phyloP scores from a whole-genome alignment of 1,140 invertebrate genomes.

The Monochamus saltuarius region DNA sequence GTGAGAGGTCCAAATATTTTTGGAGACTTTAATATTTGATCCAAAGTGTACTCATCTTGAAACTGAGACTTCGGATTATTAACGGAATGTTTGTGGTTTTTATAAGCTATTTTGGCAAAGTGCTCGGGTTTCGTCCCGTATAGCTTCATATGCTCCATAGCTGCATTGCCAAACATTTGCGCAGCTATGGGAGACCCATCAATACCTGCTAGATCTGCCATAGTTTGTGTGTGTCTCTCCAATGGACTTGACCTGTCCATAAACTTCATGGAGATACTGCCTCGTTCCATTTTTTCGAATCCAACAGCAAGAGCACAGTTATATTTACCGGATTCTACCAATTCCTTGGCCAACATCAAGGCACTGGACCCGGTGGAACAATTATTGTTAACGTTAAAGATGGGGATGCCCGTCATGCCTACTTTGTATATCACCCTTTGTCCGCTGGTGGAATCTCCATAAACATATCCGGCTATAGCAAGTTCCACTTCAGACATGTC shows the following conservation, averaged over 20 bases:
- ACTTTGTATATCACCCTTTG: constrained; percentile 91
- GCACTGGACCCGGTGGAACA: constrained; percentile 96
- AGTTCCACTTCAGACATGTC: constrained; percentile 80
- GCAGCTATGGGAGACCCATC: constrained; percentile 82
- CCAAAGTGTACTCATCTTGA: constrained; percentile 82
- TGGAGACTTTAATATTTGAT: constrained; percentile 85
- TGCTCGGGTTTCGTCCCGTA: constrained; percentile 92
- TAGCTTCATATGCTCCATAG: constrained; percentile 94
- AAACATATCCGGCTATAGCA: constrained; percentile 92
- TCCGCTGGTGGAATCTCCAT: constrained; percentile 95
- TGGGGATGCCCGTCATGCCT: constrained; percentile 95
- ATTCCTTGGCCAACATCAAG: constrained; percentile 85
- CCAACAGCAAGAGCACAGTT: constrained; percentile 92
- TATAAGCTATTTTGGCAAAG: constrained; percentile 96
- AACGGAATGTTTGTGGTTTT: constrained; percentile 95
- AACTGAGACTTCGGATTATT: constrained; percentile 97
- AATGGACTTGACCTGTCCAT: constrained; percentile 90
- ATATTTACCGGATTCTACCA: constrained; percentile 79
- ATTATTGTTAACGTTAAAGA: constrained; percentile 99
- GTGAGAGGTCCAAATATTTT: constrained; percentile 87
- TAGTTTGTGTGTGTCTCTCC: constrained; percentile 86
- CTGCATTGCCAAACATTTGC: constrained; percentile 97
- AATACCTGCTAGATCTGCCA: constrained; percentile 80
- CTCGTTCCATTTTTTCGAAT: constrained; percentile 97
- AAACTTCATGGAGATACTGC: constrained; percentile 80